Evolutionary conservation across 2,888 invertebrate genomes (phyloP).

Genomic region (Emmelina monodactyla): DNA sequence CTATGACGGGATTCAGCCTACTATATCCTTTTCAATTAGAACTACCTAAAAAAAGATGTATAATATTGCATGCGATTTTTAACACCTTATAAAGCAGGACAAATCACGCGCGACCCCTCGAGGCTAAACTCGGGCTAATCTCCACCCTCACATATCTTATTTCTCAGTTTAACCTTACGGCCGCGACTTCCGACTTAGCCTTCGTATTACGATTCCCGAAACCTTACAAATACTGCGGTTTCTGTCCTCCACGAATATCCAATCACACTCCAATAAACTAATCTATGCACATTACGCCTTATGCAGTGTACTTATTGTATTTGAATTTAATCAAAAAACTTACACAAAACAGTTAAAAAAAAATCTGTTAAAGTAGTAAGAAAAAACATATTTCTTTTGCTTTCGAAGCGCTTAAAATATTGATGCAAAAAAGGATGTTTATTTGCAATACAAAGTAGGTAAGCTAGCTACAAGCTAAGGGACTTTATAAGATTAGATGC

Average conservation of each 20-base stretch:
- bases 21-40: slow-evolving; percentile 90
- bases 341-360: no score
- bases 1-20: slow-evolving; percentile 93
- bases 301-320: no score
- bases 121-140: background rate
- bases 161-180: slow-evolving; percentile 66
- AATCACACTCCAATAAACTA: background rate
- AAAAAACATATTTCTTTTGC: no score
- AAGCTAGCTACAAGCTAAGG: slow-evolving; percentile 33
- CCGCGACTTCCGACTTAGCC: slow-evolving; percentile 56
- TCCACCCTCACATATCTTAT: slow-evolving; percentile 51
- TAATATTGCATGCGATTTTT: background rate
- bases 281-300: no score
- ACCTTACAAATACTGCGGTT: slow-evolving; percentile 56
- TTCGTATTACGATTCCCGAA: slow-evolving; percentile 56
- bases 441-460: no score
- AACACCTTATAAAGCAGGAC: background rate
- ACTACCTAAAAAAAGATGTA: background rate
- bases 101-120: background rate
- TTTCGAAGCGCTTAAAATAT: no score
- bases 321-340: no score
- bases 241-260: slow-evolving; percentile 27
- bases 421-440: no score
- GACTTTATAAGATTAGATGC: slow-evolving; percentile 63
- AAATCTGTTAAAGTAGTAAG: no score